Evolutionary conservation across 1,140 invertebrate genomes (phyloP).

Genomic region (Rhyacophila brunnea): DNA sequence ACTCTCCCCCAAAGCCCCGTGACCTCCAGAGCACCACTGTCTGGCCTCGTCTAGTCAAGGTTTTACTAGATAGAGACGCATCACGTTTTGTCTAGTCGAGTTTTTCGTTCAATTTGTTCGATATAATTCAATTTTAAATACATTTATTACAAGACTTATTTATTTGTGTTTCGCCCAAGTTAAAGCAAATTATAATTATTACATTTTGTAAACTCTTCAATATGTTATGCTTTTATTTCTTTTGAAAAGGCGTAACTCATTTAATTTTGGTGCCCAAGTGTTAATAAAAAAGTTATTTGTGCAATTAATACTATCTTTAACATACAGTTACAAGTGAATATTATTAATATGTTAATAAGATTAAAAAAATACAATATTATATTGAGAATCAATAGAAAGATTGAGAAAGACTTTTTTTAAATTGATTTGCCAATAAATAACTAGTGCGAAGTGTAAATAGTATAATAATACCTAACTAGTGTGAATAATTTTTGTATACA

Average conservation of each 20-base stretch:
- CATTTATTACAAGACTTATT: constrained; percentile 1
- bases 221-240: constrained; percentile 2
- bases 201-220: not conserved
- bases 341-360: too few species aligned
- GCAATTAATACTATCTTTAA: too few species aligned
- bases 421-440: too few species aligned
- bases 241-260: not conserved
- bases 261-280: too few species aligned
- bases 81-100: constrained; percentile 15
- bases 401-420: too few species aligned
- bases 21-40: constrained; percentile 51
- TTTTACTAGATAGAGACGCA: constrained; percentile 24
- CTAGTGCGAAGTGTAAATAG: too few species aligned
- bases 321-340: too few species aligned
- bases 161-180: not conserved
- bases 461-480: too few species aligned
- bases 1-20: constrained; percentile 49
- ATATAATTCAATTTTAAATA: constrained; percentile 6
- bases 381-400: too few species aligned
- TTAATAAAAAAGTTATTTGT: too few species aligned
- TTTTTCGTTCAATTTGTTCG: not conserved
- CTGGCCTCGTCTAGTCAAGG: constrained; percentile 51
- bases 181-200: not conserved
- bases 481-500: too few species aligned
- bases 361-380: too few species aligned